Base-by-base conservation (phyloP, 1,140 invertebrate species). In the Drosophila bocki region DNA sequence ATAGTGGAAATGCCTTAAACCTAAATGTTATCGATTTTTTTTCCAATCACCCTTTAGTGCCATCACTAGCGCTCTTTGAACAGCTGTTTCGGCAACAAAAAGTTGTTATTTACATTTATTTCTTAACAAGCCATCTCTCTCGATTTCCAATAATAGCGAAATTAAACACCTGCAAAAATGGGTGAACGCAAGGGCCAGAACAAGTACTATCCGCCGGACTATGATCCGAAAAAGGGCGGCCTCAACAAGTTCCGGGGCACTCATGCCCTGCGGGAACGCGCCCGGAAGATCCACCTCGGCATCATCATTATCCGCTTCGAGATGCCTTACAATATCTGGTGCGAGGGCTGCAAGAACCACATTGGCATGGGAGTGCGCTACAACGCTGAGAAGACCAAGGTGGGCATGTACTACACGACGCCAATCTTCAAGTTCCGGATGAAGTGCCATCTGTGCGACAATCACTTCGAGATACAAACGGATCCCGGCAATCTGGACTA, bases 281-380 rank as follows among this genome's bases (percentile, higher is more conserved):
- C 98, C 1, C 94, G 96, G 22, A 99, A 99, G 94, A 94, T 99
- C 1, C 96, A 98, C 83, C 95, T 98, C 93, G 99, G 99, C 15
- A 99, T 99, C 75, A 95, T 99, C 41, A 98, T 99, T 51, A 99
- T 99, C 76, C 95, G 99, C 62, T 99, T 99, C 95, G 99, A 99
- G 94, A 99, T 99, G 98, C 99, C 99, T 1, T 99, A 99, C 86
- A 99, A 99, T 93, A 99, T 99, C 78, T 99, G 98, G 98, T 99
- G 98, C 88, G 96, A 98, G 56, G 98, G 98, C 33, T 99, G 99
- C 93, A 96, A 97, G 57, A 99, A 99, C 94, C 99, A 99, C 92
- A 98, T 99, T 78, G 99, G 98, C 29, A 90, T 90, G 85, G 99
- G 99, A 26, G 99, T 99, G 1, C 94, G 98, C 61, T 99, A 99